Evolutionary conservation across 2,797 vertebrate genomes (phyloP).

Genomic region (Poecile montanus): DNA sequence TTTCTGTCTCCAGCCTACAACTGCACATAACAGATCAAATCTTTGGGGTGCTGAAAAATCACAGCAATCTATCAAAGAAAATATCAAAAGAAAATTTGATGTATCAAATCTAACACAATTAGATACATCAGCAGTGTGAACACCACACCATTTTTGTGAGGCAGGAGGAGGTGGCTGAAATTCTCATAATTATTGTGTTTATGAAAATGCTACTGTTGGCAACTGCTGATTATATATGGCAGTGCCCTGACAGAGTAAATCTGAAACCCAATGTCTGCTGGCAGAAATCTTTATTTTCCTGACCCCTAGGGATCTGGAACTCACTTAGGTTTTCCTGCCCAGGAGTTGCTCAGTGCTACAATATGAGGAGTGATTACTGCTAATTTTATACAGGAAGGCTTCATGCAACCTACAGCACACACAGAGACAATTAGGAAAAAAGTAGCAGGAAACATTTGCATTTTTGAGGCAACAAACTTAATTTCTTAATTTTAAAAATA

Average conservation of each 20-base stretch:
- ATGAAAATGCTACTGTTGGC: neutral
- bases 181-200: neutral
- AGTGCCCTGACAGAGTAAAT: neutral
- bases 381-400: neutral
- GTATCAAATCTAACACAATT: too few relatives aligned
- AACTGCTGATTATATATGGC: neutral
- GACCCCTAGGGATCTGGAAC: neutral
- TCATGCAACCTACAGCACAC: accelerated
- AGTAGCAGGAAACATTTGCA: neutral
- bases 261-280: neutral
- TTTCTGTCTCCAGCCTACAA: too few relatives aligned
- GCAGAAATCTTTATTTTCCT: neutral
- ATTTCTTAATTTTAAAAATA: neutral
- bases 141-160: accelerated
- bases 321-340: neutral
- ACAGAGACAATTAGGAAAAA: neutral
- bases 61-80: neutral
- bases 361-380: neutral
- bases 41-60: neutral
- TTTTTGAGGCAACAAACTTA: neutral
- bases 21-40: too few relatives aligned
- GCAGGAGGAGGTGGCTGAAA: neutral
- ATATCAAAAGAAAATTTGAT: neutral
- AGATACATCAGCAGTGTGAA: neutral
- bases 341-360: neutral